phyloP scores from a whole-genome alignment of 2,113 vertebrate species.

The Poeciliopsis turrubarensis region DNA sequence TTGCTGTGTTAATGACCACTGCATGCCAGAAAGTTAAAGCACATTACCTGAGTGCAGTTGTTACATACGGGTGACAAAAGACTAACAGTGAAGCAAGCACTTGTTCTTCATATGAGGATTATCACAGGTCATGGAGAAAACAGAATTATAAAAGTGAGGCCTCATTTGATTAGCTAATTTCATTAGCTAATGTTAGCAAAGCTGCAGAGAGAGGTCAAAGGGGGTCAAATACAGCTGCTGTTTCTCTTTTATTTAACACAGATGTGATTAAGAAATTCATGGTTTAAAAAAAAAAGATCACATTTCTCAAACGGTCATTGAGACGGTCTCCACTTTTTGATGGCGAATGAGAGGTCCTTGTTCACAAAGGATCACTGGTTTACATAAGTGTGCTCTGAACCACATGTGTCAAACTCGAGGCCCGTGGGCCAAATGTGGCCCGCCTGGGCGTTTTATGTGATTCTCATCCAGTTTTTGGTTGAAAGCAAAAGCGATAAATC shows the following conservation, averaged over 20 bases:
- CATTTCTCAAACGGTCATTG: too few relatives aligned
- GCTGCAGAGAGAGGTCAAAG: conserved; percentile 4
- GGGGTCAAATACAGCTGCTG: background rate
- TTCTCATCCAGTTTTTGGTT: too few relatives aligned
- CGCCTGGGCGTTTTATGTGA: too few relatives aligned
- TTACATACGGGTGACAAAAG: background rate
- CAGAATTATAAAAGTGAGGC: conserved; percentile 25
- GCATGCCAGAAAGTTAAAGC: background rate
- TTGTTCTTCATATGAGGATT: conserved; percentile 15
- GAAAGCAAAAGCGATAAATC: too few relatives aligned
- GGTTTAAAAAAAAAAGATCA: too few relatives aligned
- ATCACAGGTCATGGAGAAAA: conserved; percentile 32
- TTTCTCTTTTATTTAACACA: background rate
- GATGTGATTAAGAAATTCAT: conserved; percentile 7
- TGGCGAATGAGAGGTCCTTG: background rate
- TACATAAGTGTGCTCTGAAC: background rate
- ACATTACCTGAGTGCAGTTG: conserved; percentile 18
- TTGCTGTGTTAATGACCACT: background rate
- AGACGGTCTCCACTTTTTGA: background rate
- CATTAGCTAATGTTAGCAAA: conserved; percentile 33
- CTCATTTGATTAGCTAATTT: conserved; percentile 59
- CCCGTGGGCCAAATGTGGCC: too few relatives aligned
- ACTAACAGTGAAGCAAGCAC: conserved; percentile 19
- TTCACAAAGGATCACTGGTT: background rate
- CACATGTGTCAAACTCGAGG: too few relatives aligned